Base-by-base conservation (phyloP, 2,113 vertebrate species). In the Notarius lentiginosus region DNA sequence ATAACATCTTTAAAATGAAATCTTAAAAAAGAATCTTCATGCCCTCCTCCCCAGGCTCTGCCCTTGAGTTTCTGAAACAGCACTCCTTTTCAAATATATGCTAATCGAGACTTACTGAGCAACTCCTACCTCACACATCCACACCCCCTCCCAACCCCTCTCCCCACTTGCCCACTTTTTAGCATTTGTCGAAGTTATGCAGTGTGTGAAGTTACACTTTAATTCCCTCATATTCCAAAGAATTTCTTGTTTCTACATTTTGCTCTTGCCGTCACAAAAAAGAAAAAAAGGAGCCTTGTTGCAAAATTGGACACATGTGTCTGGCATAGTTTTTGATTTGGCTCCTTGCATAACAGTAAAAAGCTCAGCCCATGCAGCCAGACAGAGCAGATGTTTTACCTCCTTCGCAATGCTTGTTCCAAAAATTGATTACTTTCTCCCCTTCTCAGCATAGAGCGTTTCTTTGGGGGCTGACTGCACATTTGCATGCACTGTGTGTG, bases 401-500 rank as follows among this genome's bases (percentile, higher is more conserved):
- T 60, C 70, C 68, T 49, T 47, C 3, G 24, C 18, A 14, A 34
- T 83, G 22, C 53, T 84, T 8, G 9, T 18, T 53, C 82, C 65
- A 56, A 10, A 30, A 68, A 30, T 55, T 11, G 47, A 34, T 83
- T 53, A 5, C 41, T 55, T 24, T 53, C 0, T 22, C 73, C 24
- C 41, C 24, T 49, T 5, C 18, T 70, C 51, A 20, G 51, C 15
- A 1, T 30, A 41, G 5, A 6, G 12, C 53, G 47, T 53, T 65
- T 27, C 3, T 72, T 51, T 73, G 66, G 51, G 72, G 10, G 30
- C 90, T 88, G 91, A 76, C 84, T 73, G 61, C 84, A 89, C 82
- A 87, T 92, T 91, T 92, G 58, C 88, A 89, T 92, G 75, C 82
- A 87, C 90, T 88, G 86, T 86, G 88, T 85, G 85, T 93, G 89